Conservation (phyloP, 2,888 invertebrate species). For the Parnassius glacialis region DNA sequence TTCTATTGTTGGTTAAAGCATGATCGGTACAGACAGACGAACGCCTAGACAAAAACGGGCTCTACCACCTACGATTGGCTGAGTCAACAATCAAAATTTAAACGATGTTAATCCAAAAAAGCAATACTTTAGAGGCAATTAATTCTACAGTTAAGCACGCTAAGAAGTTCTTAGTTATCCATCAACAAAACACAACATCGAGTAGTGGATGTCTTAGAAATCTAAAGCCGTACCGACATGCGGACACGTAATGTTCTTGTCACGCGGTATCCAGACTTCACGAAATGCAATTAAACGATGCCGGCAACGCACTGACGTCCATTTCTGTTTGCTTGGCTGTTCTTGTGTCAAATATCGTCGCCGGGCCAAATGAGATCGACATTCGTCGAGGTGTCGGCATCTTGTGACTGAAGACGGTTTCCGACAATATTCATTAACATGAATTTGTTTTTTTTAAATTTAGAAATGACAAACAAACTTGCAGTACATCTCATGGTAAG, state of each 20-base stretch:
- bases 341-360: conserved; percentile 7
- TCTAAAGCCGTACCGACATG: conserved; percentile 1
- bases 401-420: neutral
- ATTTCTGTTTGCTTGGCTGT: conserved; percentile 5
- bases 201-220: conserved; percentile 5
- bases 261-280: conserved; percentile 6
- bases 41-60: too few relatives aligned
- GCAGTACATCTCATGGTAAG: too few relatives aligned
- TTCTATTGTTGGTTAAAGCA: too few relatives aligned
- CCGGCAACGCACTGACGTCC: conserved; percentile 7
- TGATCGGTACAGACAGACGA: too few relatives aligned
- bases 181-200: neutral
- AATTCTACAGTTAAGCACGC: too few relatives aligned
- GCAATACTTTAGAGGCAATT: too few relatives aligned
- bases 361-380: conserved; percentile 7
- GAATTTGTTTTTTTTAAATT: too few relatives aligned
- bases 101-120: too few relatives aligned
- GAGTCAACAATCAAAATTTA: too few relatives aligned
- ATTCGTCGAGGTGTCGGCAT: conserved; percentile 20
- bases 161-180: neutral
- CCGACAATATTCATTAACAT: too few relatives aligned
- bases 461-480: too few relatives aligned
- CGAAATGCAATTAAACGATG: conserved; percentile 16
- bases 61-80: too few relatives aligned
- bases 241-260: conserved; percentile 9